Conservation (phyloP, 2,888 invertebrate species). For the Vannuccia rotundouncinata region DNA sequence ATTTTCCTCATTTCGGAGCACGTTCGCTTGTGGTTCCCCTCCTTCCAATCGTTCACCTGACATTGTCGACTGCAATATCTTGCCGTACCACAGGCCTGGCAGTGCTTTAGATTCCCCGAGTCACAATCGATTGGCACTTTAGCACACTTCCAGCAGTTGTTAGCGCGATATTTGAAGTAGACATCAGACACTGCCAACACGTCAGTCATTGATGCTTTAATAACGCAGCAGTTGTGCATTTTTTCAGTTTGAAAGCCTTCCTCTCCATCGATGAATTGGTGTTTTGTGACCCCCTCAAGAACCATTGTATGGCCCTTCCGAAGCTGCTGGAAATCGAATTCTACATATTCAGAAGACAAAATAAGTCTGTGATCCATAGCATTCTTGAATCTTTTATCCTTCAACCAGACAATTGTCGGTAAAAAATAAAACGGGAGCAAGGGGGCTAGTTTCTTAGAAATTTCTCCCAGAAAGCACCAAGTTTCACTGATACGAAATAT, state of each 20-base stretch:
- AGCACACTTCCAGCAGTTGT: not conserved
- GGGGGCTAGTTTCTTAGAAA: too few species aligned
- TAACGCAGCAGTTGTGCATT: not conserved
- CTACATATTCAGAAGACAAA: not conserved
- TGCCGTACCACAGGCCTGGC: not conserved
- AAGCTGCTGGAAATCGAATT: not conserved
- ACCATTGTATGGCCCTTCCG: not conserved
- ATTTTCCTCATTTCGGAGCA: not conserved
- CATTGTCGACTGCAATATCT: not conserved
- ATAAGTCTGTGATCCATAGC: too few species aligned
- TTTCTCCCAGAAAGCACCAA: not conserved
- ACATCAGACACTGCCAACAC: not conserved
- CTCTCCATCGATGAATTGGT: not conserved
- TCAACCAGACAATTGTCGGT: not conserved
- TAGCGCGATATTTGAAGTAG: not conserved
- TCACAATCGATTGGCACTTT: not conserved
- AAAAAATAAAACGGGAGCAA: too few species aligned
- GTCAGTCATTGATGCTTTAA: not conserved
- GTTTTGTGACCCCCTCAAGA: not conserved
- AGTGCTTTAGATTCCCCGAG: not conserved
- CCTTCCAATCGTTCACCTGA: not conserved
- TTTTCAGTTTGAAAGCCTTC: not conserved
- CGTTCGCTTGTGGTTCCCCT: not conserved
- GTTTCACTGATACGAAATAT: not conserved
- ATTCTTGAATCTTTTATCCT: too few species aligned